A percentile compares a stretch with the other conserved stretches of the same genome.
Conservation (phyloP, 2,888 invertebrate species). For the Synanthedon andrenaeformis region DNA sequence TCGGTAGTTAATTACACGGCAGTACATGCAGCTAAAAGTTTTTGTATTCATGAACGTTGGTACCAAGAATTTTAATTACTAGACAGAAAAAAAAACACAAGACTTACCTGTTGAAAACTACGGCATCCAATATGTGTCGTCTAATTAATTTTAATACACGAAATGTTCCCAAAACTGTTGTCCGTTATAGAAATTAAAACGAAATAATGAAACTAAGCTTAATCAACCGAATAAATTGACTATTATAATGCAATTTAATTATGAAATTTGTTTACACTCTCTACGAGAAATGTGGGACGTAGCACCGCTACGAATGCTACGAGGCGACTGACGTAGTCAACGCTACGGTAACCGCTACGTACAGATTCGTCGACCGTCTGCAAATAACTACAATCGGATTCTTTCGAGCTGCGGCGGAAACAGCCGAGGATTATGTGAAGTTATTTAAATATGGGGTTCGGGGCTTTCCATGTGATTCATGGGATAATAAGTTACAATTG, state of each 20-base stretch:
- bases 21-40: not conserved
- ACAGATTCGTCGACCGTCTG: constrained; percentile 18
- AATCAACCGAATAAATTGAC: too few relatives aligned
- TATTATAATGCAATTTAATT: not conserved
- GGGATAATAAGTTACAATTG: not conserved
- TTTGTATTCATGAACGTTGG: not conserved
- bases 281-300: constrained; percentile 4
- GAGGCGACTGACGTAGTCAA: constrained; percentile 40
- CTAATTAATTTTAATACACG: too few relatives aligned
- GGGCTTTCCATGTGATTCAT: constrained; percentile 1
- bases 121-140: constrained; percentile 16
- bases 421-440: constrained; percentile 32
- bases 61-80: not conserved
- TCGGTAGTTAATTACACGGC: not conserved
- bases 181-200: too few relatives aligned
- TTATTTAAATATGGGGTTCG: constrained; percentile 25
- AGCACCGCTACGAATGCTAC: constrained; percentile 36
- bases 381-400: constrained; percentile 35
- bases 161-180: too few relatives aligned
- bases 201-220: too few relatives aligned
- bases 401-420: constrained; percentile 39
- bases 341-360: constrained; percentile 36
- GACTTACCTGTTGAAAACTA: constrained; percentile 27
- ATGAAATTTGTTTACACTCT: not conserved
- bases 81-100: not conserved